Percentiles rank a stretch among this genome's conserved stretches.
These are phyloP conservation scores for Orycteropus afer DNA, from an alignment of 2,113 vertebrate genomes.

Conservation along the genomic window DNA sequence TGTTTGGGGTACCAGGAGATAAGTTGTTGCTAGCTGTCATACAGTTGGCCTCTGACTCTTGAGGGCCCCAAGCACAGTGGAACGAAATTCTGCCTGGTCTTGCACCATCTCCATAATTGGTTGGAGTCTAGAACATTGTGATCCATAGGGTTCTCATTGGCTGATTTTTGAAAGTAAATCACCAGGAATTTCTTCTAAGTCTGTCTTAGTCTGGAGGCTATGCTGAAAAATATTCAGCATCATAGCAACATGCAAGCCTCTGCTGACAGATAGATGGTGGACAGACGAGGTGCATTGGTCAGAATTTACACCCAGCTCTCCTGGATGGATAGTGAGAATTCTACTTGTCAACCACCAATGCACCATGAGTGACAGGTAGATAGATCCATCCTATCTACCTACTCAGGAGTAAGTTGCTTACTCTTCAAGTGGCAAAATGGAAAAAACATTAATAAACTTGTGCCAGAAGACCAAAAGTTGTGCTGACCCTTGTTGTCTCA, in stretches of 20 bases:
- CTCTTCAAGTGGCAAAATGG: background rate
- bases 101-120: background rate
- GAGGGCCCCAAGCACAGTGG: background rate
- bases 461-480: background rate
- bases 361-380: background rate
- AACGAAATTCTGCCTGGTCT: background rate
- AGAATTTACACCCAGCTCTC: background rate
- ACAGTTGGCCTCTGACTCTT: background rate
- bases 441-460: background rate
- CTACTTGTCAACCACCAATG: background rate
- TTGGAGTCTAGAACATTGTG: background rate
- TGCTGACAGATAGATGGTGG: background rate
- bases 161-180: background rate
- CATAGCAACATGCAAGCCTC: background rate
- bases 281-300: background rate
- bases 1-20: background rate
- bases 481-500: background rate
- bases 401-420: background rate
- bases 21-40: background rate
- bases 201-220: too few species aligned
- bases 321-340: background rate
- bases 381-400: background rate
- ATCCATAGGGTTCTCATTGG: background rate
- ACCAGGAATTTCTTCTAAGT: background rate
- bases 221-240: background rate